A percentile compares a stretch with the other conserved stretches of the same genome.
Conservation (phyloP, 2,797 vertebrate species). For the Alfaro cultratus region DNA sequence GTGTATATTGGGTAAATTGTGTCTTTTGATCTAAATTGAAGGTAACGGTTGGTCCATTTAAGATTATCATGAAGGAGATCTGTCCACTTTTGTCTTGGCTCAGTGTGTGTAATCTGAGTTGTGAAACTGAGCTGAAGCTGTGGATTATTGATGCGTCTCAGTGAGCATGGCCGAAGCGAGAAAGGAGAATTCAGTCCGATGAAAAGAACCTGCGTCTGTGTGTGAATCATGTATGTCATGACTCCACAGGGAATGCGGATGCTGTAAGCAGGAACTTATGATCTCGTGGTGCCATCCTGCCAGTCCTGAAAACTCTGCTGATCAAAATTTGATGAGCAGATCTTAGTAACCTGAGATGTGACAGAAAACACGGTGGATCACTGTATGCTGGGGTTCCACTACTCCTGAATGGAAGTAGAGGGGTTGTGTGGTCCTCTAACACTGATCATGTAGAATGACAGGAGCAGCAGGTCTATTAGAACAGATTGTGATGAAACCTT, state of each 20-base stretch:
- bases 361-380: constrained; percentile 11
- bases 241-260: neutral
- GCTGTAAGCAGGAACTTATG: neutral
- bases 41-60: constrained; percentile 13
- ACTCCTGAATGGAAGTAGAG: neutral
- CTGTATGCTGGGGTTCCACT: constrained; percentile 11
- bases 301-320: constrained; percentile 20
- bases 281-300: neutral
- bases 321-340: constrained; percentile 61
- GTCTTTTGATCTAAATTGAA: neutral
- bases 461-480: neutral
- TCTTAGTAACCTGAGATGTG: constrained; percentile 52
- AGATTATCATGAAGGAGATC: constrained; percentile 48
- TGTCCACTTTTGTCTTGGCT: constrained; percentile 54
- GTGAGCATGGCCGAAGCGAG: constrained; percentile 35
- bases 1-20: neutral
- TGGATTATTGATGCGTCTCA: constrained; percentile 75
- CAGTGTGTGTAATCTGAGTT: constrained; percentile 61
- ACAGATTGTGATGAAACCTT: neutral
- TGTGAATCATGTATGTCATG: neutral
- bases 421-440: constrained; percentile 7
- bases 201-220: neutral
- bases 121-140: constrained; percentile 60
- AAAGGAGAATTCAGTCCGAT: neutral
- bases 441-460: neutral